phyloP scores from a whole-genome alignment of 1,140 invertebrate genomes.

The Hetaerina americana region DNA sequence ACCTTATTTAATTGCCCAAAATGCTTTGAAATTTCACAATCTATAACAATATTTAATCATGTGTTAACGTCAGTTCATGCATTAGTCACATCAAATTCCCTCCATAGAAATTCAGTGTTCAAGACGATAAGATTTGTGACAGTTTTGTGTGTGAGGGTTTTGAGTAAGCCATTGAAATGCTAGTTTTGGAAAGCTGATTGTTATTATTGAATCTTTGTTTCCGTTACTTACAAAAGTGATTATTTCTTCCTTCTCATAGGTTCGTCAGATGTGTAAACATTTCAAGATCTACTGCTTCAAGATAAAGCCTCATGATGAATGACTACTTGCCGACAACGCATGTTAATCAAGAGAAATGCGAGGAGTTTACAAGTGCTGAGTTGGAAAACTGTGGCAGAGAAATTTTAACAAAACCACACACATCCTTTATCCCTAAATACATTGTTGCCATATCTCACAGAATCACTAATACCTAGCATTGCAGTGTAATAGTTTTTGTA shows the following conservation, averaged over 20 bases:
- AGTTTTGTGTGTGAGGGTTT: no score
- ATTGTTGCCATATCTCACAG: not conserved
- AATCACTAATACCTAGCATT: not conserved
- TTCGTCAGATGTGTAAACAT: constrained; percentile 63
- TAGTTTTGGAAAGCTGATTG: no score
- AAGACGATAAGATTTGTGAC: no score
- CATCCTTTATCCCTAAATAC: not conserved
- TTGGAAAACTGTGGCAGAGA: not conserved
- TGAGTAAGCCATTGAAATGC: no score
- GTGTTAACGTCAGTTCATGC: no score
- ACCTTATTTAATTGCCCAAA: no score
- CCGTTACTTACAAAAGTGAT: not conserved
- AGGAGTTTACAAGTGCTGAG: not conserved
- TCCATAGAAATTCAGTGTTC: no score
- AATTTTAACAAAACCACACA: not conserved
- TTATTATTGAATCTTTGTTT: no score
- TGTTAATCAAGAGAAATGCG: not conserved
- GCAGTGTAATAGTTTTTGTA: not conserved
- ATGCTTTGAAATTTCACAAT: no score
- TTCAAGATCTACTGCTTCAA: constrained; percentile 62
- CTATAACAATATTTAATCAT: no score
- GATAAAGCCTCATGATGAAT: constrained; percentile 45
- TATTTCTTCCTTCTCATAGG: constrained; percentile 34
- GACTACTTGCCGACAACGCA: constrained; percentile 48
- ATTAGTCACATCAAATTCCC: no score